These are phyloP conservation scores for Acholoe squamosa DNA, from an alignment of 2,888 invertebrate genomes.

Conservation along the genomic window DNA sequence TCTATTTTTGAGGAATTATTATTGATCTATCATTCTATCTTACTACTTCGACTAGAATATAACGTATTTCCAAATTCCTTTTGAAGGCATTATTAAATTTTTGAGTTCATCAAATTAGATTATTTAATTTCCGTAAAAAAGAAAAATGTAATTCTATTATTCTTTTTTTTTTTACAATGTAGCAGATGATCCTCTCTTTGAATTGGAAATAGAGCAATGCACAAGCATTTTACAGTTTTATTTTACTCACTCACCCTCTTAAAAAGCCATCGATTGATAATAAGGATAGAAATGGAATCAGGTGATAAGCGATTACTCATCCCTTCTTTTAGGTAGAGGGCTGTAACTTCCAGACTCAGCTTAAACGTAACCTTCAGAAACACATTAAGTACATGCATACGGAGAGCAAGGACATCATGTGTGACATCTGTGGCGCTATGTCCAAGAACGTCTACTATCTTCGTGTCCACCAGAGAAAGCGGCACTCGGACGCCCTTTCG, in stretches of 20 bases:
- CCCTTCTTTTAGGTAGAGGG: constrained; percentile 3
- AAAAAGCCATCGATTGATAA: neutral
- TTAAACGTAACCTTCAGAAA: neutral
- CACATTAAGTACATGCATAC: neutral
- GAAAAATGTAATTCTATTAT: too few relatives aligned
- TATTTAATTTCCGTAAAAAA: too few relatives aligned
- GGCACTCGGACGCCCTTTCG: neutral
- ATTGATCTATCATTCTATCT: too few relatives aligned
- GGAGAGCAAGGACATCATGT: neutral
- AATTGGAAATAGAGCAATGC: neutral
- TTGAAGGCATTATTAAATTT: too few relatives aligned
- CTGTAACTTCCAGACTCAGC: neutral
- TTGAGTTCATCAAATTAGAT: too few relatives aligned
- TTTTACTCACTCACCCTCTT: neutral
- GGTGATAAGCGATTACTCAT: neutral
- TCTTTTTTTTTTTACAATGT: too few relatives aligned
- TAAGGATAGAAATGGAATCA: neutral
- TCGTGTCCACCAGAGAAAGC: neutral
- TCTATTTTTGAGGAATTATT: too few relatives aligned
- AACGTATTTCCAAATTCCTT: too few relatives aligned
- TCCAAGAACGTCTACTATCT: constrained; percentile 52
- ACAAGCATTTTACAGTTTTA: neutral
- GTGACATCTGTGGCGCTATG: constrained; percentile 37
- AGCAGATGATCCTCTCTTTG: too few relatives aligned
- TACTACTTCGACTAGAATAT: too few relatives aligned